Evolutionary conservation across 2,797 vertebrate species (phyloP).

Genomic region (Bradypus variegatus): DNA sequence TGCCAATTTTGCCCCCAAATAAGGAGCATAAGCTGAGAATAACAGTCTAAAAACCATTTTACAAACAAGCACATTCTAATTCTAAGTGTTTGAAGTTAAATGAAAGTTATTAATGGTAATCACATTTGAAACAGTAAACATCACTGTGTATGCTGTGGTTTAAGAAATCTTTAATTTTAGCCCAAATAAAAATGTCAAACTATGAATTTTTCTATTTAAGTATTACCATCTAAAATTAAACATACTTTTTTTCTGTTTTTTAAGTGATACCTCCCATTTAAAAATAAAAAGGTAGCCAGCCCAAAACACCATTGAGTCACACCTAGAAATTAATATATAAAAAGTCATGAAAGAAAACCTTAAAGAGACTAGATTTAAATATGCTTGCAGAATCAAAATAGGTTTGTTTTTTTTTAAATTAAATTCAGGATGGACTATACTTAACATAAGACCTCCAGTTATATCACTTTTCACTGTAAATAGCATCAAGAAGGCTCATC

Average conservation of each 20-base stretch:
- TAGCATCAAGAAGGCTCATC: not conserved
- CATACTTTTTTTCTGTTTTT: not conserved
- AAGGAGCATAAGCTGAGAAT: not conserved
- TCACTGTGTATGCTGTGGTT: not conserved
- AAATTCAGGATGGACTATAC: not conserved
- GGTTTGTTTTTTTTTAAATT: not conserved
- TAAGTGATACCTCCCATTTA: slow-evolving; percentile 16
- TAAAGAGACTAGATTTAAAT: slow-evolving; percentile 4
- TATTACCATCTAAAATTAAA: slow-evolving; percentile 28
- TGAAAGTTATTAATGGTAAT: slow-evolving; percentile 25
- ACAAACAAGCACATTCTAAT: not conserved
- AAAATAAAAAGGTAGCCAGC: not conserved
- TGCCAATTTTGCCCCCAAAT: not conserved
- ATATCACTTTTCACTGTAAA: not conserved
- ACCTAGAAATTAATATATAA: slow-evolving; percentile 3
- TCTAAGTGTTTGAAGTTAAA: not conserved
- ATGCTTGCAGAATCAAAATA: slow-evolving; percentile 16
- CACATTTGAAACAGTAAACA: slow-evolving; percentile 17
- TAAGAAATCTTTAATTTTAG: slow-evolving; percentile 24
- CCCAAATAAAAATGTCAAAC: slow-evolving; percentile 8
- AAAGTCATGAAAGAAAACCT: not conserved
- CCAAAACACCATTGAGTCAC: slow-evolving; percentile 16
- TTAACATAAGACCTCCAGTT: not conserved
- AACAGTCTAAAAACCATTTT: not conserved
- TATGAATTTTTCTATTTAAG: slow-evolving; percentile 34